Conservation (phyloP, 1,140 invertebrate species). For the Lycorma delicatula region DNA sequence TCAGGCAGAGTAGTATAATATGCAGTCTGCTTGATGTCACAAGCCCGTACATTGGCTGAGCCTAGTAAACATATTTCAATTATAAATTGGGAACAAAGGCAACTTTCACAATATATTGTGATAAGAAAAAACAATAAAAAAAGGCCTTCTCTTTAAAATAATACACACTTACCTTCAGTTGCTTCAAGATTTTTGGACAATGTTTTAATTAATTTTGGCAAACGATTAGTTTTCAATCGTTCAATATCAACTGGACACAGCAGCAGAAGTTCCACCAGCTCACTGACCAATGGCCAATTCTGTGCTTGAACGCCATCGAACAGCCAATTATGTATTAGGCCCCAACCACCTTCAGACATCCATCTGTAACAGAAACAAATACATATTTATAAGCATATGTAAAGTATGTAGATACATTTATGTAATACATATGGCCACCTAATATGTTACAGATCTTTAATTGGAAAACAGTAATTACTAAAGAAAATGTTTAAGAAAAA, state of each 20-base stretch:
- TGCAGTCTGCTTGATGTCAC: no score
- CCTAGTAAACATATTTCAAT: no score
- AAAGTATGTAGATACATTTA: no score
- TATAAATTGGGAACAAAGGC: no score
- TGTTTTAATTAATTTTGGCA: constrained; percentile 83
- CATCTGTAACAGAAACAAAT: constrained; percentile 49
- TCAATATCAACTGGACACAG: constrained; percentile 82
- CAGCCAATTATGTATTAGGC: constrained; percentile 77
- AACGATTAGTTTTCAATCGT: constrained; percentile 79
- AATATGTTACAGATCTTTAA: no score
- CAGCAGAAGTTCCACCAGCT: constrained; percentile 73
- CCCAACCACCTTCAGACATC: constrained; percentile 85
- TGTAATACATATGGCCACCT: no score
- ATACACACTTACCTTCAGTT: constrained; percentile 21
- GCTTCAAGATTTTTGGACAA: constrained; percentile 57
- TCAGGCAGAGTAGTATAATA: no score
- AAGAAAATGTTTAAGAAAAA: no score
- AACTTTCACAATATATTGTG: no score
- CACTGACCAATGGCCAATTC: constrained; percentile 77
- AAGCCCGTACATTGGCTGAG: no score
- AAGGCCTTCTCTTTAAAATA: not conserved
- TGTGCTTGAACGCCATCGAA: constrained; percentile 71
- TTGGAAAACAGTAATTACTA: no score
- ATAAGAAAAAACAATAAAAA: not conserved
- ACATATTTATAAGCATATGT: no score